A percentile compares a stretch with the other conserved stretches of the same genome.
Evolutionary conservation across 2,888 invertebrate genomes (phyloP).

Genomic region (Polydesmus complanatus): DNA sequence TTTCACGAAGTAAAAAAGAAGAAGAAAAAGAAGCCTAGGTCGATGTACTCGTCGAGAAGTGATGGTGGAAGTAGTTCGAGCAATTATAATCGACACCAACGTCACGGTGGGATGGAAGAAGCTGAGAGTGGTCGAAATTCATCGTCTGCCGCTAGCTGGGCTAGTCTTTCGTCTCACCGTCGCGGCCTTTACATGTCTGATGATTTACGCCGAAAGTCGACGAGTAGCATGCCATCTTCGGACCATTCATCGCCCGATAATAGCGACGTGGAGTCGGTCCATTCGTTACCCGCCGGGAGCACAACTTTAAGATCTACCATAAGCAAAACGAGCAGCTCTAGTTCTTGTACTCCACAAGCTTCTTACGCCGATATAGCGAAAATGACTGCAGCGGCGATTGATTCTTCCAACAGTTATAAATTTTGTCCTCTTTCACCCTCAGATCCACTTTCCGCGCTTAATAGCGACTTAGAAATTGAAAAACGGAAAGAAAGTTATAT

Average conservation of each 20-base stretch:
- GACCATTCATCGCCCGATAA: slow-evolving; percentile 67
- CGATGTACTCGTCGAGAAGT: not conserved
- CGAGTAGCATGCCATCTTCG: slow-evolving; percentile 62
- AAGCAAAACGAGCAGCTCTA: slow-evolving; percentile 26
- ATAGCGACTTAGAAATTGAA: not conserved
- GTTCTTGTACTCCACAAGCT: slow-evolving; percentile 38
- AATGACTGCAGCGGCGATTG: slow-evolving; percentile 18
- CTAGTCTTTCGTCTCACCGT: slow-evolving; percentile 13
- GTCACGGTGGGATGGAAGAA: not conserved
- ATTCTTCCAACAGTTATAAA: not conserved
- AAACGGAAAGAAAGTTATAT: not conserved
- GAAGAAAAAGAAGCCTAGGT: slow-evolving; percentile 27
- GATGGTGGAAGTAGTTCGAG: slow-evolving; percentile 21
- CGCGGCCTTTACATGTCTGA: slow-evolving; percentile 10
- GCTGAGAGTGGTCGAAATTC: not conserved
- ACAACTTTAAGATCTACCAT: slow-evolving; percentile 32
- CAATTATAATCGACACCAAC: slow-evolving; percentile 23
- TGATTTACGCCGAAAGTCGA: slow-evolving; percentile 44
- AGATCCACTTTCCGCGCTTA: not conserved
- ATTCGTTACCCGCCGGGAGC: slow-evolving; percentile 56
- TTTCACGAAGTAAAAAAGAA: slow-evolving; percentile 73
- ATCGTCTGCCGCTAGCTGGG: not conserved
- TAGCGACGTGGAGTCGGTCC: slow-evolving; percentile 63
- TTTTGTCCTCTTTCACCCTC: not conserved
- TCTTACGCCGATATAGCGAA: slow-evolving; percentile 72